Conservation (phyloP, 2,797 vertebrate genomes). For the Psittacula echo region DNA sequence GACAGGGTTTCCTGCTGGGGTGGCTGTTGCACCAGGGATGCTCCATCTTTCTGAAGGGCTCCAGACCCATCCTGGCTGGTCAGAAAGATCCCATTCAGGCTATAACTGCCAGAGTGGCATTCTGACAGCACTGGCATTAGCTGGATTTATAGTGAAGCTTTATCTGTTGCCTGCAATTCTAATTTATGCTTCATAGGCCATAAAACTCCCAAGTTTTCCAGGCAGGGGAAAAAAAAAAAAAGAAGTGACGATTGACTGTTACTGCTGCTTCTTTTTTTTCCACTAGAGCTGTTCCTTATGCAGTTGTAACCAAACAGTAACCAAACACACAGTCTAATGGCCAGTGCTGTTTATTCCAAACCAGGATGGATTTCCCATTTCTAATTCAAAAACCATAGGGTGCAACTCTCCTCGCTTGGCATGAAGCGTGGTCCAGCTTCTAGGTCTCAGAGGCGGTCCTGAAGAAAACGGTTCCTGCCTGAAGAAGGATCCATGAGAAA, state of each 20-base stretch:
- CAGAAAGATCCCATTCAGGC: accelerated
- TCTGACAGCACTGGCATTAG: background rate
- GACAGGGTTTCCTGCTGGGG: background rate
- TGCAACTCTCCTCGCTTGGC: conserved; percentile 27
- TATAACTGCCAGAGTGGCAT: background rate
- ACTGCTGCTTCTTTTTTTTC: background rate
- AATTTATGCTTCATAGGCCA: conserved; percentile 28
- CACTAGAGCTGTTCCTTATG: conserved; percentile 51
- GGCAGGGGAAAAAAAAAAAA: background rate
- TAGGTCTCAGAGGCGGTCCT: background rate
- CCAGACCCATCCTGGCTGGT: background rate
- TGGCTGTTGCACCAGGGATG: background rate
- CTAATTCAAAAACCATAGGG: conserved; percentile 50
- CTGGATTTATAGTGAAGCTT: conserved; percentile 8
- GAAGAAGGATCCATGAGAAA: background rate
- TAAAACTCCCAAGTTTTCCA: conserved; percentile 58
- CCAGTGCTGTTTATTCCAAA: conserved; percentile 35
- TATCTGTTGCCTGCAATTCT: conserved; percentile 65
- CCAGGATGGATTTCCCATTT: conserved; percentile 35
- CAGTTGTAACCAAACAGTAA: conserved; percentile 54
- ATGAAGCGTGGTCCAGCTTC: background rate
- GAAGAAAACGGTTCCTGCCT: background rate
- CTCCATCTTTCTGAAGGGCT: background rate
- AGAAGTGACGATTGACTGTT: conserved; percentile 61
- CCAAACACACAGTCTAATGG: conserved; percentile 44